Base-by-base conservation (phyloP, 2,888 invertebrate genomes). In the Nasonovia ribisnigri region DNA sequence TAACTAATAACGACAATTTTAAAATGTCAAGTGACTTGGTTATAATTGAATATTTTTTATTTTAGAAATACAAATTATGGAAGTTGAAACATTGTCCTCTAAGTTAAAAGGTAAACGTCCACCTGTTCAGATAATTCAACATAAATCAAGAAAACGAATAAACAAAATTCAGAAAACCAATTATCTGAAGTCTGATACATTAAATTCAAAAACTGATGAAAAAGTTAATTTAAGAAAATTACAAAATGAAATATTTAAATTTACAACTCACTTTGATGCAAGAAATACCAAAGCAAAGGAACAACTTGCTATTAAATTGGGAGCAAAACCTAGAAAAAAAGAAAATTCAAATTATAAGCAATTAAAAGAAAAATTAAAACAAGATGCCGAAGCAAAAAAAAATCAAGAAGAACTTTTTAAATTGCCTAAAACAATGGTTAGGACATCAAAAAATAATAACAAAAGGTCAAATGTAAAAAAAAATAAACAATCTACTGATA, bases 181-280 rank as follows among this genome's bases (percentile, higher is more conserved):
- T 43, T 8, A 43, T 51, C 5, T 20, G 29, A 90, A 90, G 5
- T 29, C 90, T 43, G 42, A 51, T 51, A 54, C 36, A 42, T 48
- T 24, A 43, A 43, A 57, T 60, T 20, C n/a, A n/a, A 84, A 84
- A 67, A 67, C 6, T 29, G 77, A 93, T 51, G 86, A 93, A 20
- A 90, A 67, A 43, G 20, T 67, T 48, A 93, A 93, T 36, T 60
- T 93, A 42, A 93, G 90, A 67, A 93, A 93, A 51, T 90, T 93
- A 13, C 93, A 93, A 93, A 90, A 93, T 67, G 93, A 93, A 93
- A 90, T 93, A 90, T 10, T 93, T n/a, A 93, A 93, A 93, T 93
- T 93, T 86, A 90, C 93, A 13, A 93, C 89, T 51, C 60, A 90
- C 67, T 93, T 93, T 87, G 86, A 86, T 90, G 48, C 67, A 48